These are phyloP conservation scores for Diogma glabrata DNA, from an alignment of 2,888 invertebrate genomes.

Conservation along the genomic window DNA sequence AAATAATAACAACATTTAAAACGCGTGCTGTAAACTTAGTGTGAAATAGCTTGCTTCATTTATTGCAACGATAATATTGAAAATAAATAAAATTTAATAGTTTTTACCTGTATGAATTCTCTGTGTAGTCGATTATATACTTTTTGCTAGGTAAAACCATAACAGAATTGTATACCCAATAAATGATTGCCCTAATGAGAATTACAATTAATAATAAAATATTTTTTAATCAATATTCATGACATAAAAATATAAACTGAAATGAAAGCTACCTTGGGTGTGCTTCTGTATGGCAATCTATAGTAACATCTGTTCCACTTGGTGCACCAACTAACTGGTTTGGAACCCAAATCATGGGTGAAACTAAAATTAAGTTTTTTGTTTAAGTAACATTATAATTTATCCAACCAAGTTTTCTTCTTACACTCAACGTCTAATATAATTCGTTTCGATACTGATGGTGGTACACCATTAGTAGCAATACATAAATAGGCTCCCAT, in stretches of 20 bases:
- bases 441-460: constrained; percentile 84
- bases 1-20: no score
- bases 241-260: neutral
- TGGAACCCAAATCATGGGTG: constrained; percentile 90
- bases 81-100: neutral
- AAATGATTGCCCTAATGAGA: constrained; percentile 68
- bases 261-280: constrained; percentile 47
- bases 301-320: constrained; percentile 78
- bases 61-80: neutral
- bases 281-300: constrained; percentile 88
- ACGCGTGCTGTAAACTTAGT: no score
- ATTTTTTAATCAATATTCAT: no score
- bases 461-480: constrained; percentile 70
- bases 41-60: neutral
- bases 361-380: constrained; percentile 44
- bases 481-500: constrained; percentile 39
- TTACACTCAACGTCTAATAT: constrained; percentile 85
- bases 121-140: constrained; percentile 69
- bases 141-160: constrained; percentile 85
- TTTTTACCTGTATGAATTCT: constrained; percentile 65
- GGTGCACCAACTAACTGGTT: constrained; percentile 89
- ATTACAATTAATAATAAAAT: no score
- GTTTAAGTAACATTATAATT: neutral
- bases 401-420: constrained; percentile 28
- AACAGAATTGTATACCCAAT: constrained; percentile 83